These are phyloP conservation scores for Rhinella marina DNA, from an alignment of 2,797 vertebrate species.

Conservation along the genomic window DNA sequence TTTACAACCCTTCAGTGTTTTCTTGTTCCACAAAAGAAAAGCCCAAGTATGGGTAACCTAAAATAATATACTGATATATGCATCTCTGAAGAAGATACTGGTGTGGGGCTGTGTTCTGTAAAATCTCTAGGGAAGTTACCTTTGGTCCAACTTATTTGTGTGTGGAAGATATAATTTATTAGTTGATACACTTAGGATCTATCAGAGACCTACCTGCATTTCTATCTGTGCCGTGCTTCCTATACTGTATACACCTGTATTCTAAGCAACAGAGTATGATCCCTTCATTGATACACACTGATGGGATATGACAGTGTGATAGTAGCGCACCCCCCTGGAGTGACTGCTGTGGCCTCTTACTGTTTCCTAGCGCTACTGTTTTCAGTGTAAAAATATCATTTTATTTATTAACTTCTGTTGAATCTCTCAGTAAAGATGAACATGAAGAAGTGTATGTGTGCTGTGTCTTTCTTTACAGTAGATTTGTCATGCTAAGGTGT, in stretches of 20 bases:
- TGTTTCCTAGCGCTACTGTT: slow-evolving; percentile 20
- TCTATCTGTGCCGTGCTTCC: neutral
- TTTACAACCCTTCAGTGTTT: neutral
- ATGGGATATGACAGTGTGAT: neutral
- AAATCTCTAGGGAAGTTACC: neutral
- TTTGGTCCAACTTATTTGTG: neutral
- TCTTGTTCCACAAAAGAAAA: neutral
- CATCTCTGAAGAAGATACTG: neutral
- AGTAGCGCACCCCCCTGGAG: accelerated
- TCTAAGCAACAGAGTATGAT: neutral
- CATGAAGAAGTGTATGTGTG: neutral
- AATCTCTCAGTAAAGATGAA: slow-evolving; percentile 38
- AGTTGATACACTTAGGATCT: neutral
- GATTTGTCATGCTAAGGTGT: neutral
- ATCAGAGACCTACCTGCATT: neutral
- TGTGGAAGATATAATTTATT: neutral
- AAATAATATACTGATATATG: neutral
- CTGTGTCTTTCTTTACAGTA: neutral
- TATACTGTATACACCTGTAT: neutral
- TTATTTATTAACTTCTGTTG: slow-evolving; percentile 54
- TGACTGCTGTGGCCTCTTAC: slow-evolving; percentile 20
- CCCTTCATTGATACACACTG: neutral
- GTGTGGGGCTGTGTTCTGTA: no score
- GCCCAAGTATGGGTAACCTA: neutral
- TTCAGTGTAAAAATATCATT: slow-evolving; percentile 18